A percentile compares a stretch with the other conserved stretches of the same genome.
These are phyloP conservation scores for Esox masquinongy DNA, from an alignment of 2,797 vertebrate genomes.

Conservation along the genomic window DNA sequence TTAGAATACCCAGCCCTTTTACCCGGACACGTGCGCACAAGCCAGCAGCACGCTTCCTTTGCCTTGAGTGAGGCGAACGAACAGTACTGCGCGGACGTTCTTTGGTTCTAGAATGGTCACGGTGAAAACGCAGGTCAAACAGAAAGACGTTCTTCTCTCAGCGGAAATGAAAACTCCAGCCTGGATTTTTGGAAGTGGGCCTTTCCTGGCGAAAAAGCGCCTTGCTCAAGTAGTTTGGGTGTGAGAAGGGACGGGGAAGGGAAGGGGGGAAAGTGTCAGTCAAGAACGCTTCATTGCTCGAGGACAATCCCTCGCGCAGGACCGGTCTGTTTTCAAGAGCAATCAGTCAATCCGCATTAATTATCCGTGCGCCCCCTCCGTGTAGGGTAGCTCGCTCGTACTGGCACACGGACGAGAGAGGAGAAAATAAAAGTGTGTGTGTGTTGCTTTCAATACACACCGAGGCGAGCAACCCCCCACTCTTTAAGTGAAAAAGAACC, in stretches of 20 bases:
- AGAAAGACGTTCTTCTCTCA: conserved; percentile 8
- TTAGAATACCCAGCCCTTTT: conserved; percentile 15
- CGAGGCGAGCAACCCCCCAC: conserved; percentile 60
- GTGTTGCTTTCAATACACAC: conserved; percentile 42
- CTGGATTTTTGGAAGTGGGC: conserved; percentile 23
- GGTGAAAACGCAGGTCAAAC: conserved; percentile 18
- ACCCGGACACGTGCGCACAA: conserved; percentile 16
- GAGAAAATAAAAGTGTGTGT: conserved; percentile 18
- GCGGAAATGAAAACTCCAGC: conserved; percentile 18
- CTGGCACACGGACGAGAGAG: conserved; percentile 63
- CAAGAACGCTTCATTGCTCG: conserved; percentile 77
- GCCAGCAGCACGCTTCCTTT: conserved; percentile 13
- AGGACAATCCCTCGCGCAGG: conserved; percentile 79
- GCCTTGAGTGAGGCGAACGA: conserved; percentile 7
- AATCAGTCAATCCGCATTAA: conserved; percentile 89
- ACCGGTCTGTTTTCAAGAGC: conserved; percentile 85
- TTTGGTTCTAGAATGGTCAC: conserved; percentile 7
- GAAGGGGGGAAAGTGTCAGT: conserved; percentile 76
- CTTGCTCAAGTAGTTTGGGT: conserved; percentile 63
- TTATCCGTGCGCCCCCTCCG: conserved; percentile 70
- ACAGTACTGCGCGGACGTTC: conserved; percentile 2
- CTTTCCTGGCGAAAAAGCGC: conserved; percentile 57
- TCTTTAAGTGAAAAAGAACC: conserved; percentile 72
- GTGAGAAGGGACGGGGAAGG: conserved; percentile 25
- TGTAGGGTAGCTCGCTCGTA: conserved; percentile 62